Percentiles rank a stretch among this genome's conserved stretches.
phyloP scores from a whole-genome alignment of 2,113 vertebrate species.

The Labrus mixtus region DNA sequence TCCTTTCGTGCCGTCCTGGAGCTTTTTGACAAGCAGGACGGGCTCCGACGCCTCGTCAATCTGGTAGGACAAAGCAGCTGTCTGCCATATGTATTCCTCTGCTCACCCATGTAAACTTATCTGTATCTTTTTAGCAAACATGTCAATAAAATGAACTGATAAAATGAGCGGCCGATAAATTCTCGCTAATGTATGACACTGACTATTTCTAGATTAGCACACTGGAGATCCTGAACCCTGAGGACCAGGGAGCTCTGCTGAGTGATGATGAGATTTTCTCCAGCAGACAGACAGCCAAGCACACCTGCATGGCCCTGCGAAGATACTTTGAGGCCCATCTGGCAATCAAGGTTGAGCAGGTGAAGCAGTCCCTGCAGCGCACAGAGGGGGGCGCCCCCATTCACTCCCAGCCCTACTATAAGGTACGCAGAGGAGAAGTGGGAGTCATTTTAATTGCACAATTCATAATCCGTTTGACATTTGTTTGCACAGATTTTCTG shows the following conservation, averaged over 20 bases:
- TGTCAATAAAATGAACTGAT: not conserved
- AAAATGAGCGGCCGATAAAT: no score
- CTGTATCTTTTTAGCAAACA: not conserved
- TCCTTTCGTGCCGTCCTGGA: constrained; percentile 97
- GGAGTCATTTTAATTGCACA: not conserved
- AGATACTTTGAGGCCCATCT: constrained; percentile 98
- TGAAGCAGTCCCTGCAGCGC: constrained; percentile 97
- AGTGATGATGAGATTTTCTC: constrained; percentile 99
- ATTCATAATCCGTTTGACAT: no score
- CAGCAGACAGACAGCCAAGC: constrained; percentile 97
- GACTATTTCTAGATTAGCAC: constrained; percentile 92
- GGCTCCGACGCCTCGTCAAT: constrained; percentile 95
- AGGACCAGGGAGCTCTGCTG: constrained; percentile 95
- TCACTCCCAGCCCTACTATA: constrained; percentile 96
- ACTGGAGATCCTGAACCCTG: constrained; percentile 96
- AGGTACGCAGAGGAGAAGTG: constrained; percentile 82
- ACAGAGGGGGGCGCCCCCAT: constrained; percentile 95
- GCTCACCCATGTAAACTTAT: not conserved
- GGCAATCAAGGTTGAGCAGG: constrained; percentile 97
- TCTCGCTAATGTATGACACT: no score
- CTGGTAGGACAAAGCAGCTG: constrained; percentile 79
- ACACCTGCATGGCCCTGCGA: constrained; percentile 98
- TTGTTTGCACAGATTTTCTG: no score
- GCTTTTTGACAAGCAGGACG: constrained; percentile 97
- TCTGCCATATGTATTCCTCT: not conserved